These are phyloP conservation scores for Dysmachus trigonus DNA, from an alignment of 2,888 invertebrate genomes.

Conservation along the genomic window DNA sequence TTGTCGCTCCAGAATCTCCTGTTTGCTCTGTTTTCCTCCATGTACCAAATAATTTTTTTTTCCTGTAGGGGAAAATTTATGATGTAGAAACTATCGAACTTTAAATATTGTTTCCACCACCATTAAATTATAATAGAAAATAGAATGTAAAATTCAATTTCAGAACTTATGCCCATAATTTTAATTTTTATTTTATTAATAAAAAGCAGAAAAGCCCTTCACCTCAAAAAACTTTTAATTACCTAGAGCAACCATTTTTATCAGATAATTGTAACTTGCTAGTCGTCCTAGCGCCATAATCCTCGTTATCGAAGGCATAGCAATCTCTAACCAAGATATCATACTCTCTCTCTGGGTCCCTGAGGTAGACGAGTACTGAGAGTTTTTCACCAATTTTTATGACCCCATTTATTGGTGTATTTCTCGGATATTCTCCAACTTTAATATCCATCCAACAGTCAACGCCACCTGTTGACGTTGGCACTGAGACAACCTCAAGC, in stretches of 20 bases:
- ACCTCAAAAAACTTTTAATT: conserved; percentile 51
- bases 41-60: conserved; percentile 71
- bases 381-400: conserved; percentile 77
- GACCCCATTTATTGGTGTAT: conserved; percentile 70
- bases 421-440: conserved; percentile 75
- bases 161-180: no score
- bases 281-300: conserved; percentile 69
- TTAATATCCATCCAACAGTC: conserved; percentile 84
- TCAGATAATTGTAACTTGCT: conserved; percentile 74
- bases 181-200: no score
- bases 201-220: neutral
- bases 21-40: conserved; percentile 72
- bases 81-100: no score
- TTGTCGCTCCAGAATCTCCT: conserved; percentile 70
- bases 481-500: conserved; percentile 74
- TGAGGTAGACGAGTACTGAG: conserved; percentile 75
- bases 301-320: conserved; percentile 75
- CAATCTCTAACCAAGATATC: conserved; percentile 77
- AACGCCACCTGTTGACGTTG: conserved; percentile 72
- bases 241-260: conserved; percentile 74
- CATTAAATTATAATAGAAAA: no score
- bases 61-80: conserved; percentile 60
- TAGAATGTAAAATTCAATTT: no score
- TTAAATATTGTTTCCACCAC: no score
- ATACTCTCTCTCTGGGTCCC: conserved; percentile 71